Base-by-base conservation (phyloP, 1,140 invertebrate species). In the Whitmania pigra region DNA sequence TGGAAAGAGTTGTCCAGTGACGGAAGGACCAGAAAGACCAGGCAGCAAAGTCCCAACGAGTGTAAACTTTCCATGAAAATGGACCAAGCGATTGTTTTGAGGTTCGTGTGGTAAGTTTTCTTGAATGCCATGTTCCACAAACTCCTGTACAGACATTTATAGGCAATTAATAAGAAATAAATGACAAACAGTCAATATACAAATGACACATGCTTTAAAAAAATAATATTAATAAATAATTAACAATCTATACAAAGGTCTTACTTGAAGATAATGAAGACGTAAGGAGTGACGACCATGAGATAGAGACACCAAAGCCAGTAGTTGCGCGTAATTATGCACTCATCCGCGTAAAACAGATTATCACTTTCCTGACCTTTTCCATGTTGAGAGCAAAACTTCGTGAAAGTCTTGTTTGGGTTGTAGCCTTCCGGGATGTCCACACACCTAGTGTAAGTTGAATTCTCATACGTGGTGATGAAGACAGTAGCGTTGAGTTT, bases 11-110 rank as follows among this genome's bases (percentile, higher is more conserved):
- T 69, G 69, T 70, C 29, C 20, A 73, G 43, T 20, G 66, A 53
- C 9, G 80, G 80, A 11, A 81, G 74, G 27, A 80, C 77, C 53
- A 78, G 77, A 72, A 80, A 80, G 0, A 77, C 76, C 57, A 81
- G 78, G 22, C 80, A 74, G 6, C 75, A 76, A 25, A 81, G 73
- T 27, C 80, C 80, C n/a, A 78, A 72, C 0, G 79, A 74, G 53
- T 80, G 78, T 9, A 81, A 73, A 2, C 77, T 78, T 72, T 81
- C 80, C 5, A 79, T 73, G 67, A 67, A 25, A 6, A 72, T 57
- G 20, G 36, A 20, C 54, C 53, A 31, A 20, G 36, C 25, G 2
- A 72, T 31, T 13, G 66, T 63, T 17, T 49, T 49, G 20, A 20
- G 7, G 11, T 53, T 27, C 25, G 71, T 31, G 22, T 25, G 25